Percentiles rank a stretch among this genome's conserved stretches.
Conservation (phyloP, 2,888 invertebrate species). For the Tillus elongatus region DNA sequence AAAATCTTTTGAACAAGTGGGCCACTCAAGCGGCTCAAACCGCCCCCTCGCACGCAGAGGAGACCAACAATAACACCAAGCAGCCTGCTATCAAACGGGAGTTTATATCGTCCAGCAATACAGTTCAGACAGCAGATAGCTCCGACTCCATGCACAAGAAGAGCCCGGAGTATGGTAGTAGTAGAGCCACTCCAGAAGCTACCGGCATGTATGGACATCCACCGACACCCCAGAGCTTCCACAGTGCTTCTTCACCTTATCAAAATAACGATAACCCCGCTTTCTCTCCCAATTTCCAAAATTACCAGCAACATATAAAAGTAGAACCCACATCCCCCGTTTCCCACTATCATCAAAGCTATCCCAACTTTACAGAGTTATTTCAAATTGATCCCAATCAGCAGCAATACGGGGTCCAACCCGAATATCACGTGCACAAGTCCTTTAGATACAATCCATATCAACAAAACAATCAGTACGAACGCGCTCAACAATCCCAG, state of each 20-base stretch:
- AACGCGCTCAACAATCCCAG: conserved; percentile 39
- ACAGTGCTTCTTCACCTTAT: conserved; percentile 58
- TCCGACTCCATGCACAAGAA: conserved; percentile 60
- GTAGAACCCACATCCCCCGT: conserved; percentile 44
- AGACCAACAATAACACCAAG: conserved; percentile 53
- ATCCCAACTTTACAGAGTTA: conserved; percentile 25
- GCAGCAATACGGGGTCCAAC: conserved; percentile 34
- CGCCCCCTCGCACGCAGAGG: conserved; percentile 41
- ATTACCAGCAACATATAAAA: conserved; percentile 32
- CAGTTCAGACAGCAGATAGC: conserved; percentile 63
- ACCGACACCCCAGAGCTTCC: conserved; percentile 57
- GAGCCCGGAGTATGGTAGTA: conserved; percentile 48
- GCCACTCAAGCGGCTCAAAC: conserved; percentile 50
- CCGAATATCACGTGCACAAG: conserved; percentile 34
- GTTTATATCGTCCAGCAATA: conserved; percentile 43
- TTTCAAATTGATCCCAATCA: conserved; percentile 32
- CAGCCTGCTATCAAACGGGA: conserved; percentile 46
- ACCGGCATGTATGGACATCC: conserved; percentile 54
- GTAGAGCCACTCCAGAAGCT: conserved; percentile 50
- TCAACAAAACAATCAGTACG: conserved; percentile 43
- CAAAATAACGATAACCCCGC: conserved; percentile 50
- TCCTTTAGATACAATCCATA: conserved; percentile 41
- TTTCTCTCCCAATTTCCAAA: conserved; percentile 44
- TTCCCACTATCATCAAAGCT: conserved; percentile 27
- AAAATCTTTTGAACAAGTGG: conserved; percentile 68